These are phyloP conservation scores for Brachionus angularis DNA, from an alignment of 1,140 invertebrate species.

Conservation along the genomic window DNA sequence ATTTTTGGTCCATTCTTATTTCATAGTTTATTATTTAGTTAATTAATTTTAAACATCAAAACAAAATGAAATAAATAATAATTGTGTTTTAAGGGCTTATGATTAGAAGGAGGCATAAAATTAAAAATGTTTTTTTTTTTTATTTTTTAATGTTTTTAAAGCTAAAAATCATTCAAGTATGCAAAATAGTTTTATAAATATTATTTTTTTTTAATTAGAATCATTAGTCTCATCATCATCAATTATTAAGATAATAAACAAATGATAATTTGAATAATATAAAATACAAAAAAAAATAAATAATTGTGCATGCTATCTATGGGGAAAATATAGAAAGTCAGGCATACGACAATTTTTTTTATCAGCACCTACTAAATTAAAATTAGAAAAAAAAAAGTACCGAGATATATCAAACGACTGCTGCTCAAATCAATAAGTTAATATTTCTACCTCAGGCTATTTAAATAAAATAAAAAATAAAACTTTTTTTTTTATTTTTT, in stretches of 20 bases:
- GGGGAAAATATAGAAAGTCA: background rate
- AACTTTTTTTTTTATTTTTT: no score
- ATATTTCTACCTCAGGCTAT: background rate
- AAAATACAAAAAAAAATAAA: no score
- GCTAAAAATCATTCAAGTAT: slow-evolving; percentile 16
- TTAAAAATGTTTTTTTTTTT: no score
- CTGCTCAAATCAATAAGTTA: slow-evolving; percentile 20
- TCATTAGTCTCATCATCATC: background rate
- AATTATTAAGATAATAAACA: slow-evolving; percentile 21
- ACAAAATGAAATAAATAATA: slow-evolving; percentile 18
- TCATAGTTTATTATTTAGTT: slow-evolving; percentile 18
- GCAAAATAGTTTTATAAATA: no score
- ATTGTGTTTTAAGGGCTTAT: no score
- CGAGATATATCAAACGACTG: slow-evolving; percentile 6
- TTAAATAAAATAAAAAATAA: no score
- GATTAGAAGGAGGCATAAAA: background rate
- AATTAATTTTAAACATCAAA: slow-evolving; percentile 41
- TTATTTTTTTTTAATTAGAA: background rate
- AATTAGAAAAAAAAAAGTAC: slow-evolving; percentile 20
- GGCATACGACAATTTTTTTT: slow-evolving; percentile 37
- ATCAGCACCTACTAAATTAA: slow-evolving; percentile 4
- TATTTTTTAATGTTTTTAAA: no score
- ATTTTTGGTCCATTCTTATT: no score
- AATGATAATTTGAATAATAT: slow-evolving; percentile 20
- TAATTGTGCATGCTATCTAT: slow-evolving; percentile 3